phyloP scores from a whole-genome alignment of 2,113 vertebrate species.

The Atherinomorus stipes region DNA sequence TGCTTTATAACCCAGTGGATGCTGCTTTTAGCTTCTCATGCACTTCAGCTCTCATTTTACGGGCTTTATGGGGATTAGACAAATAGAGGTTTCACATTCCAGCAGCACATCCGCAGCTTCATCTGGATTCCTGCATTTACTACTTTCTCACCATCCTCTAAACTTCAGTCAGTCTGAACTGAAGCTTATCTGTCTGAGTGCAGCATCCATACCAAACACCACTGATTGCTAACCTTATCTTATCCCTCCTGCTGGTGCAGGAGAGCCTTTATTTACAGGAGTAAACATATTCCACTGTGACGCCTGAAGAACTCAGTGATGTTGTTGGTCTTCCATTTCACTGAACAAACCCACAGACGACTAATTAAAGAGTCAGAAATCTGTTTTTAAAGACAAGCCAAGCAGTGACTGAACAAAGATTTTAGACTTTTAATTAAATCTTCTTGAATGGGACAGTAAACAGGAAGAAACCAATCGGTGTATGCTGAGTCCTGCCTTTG shows the following conservation, averaged over 20 bases:
- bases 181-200: conserved; percentile 28
- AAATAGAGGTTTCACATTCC: conserved; percentile 50
- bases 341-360: background rate
- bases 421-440: too few relatives aligned
- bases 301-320: background rate
- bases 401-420: too few relatives aligned
- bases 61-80: conserved; percentile 43
- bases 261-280: conserved; percentile 39
- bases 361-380: background rate
- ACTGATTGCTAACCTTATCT: conserved; percentile 44
- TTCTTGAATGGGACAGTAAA: too few relatives aligned
- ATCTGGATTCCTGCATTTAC: conserved; percentile 23
- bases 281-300: background rate
- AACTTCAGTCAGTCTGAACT: conserved; percentile 27
- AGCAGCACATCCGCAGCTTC: conserved; percentile 18
- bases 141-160: conserved; percentile 2
- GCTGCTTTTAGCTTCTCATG: conserved; percentile 2
- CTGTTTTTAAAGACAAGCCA: too few relatives aligned
- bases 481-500: background rate
- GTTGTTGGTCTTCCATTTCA: conserved; percentile 6
- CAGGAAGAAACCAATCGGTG: too few relatives aligned
- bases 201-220: conserved; percentile 39
- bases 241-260: conserved; percentile 35
- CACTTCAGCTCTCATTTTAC: conserved; percentile 23
- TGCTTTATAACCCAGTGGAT: conserved; percentile 22